Conservation (phyloP, 2,113 vertebrate species). For the Enhydra lutris region DNA sequence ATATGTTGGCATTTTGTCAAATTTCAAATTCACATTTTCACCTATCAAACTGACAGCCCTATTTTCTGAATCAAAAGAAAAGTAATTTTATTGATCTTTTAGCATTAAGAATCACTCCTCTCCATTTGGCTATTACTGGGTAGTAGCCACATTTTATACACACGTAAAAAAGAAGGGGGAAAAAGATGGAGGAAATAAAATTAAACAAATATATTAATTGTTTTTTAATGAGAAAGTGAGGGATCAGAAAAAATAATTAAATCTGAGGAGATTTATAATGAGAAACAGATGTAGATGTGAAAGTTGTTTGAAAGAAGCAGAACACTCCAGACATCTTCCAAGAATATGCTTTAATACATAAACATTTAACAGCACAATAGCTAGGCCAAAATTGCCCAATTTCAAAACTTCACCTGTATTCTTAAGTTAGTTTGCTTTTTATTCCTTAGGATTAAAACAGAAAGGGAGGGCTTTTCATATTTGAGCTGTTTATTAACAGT, state of each 20-base stretch:
- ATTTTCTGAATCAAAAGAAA: constrained; percentile 66
- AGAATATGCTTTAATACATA: constrained; percentile 44
- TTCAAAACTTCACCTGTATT: constrained; percentile 40
- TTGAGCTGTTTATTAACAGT: constrained; percentile 23
- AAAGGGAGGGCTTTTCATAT: not conserved
- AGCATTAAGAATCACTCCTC: constrained; percentile 19
- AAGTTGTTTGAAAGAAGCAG: constrained; percentile 45
- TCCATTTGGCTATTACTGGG: not conserved
- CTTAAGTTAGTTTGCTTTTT: constrained; percentile 10
- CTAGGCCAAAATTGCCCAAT: not conserved
- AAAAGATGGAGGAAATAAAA: not conserved
- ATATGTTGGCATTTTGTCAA: constrained; percentile 60
- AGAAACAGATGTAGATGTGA: constrained; percentile 59
- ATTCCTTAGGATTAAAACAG: constrained; percentile 7
- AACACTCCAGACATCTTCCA: constrained; percentile 38
- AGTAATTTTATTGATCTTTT: constrained; percentile 27
- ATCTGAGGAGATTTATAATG: constrained; percentile 57
- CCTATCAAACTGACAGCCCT: constrained; percentile 41
- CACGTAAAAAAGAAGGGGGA: not conserved
- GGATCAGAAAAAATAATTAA: constrained; percentile 35
- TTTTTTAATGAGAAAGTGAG: constrained; percentile 57
- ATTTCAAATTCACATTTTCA: constrained; percentile 48
- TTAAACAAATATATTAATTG: constrained; percentile 55
- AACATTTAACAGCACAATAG: constrained; percentile 39
- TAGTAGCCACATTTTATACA: constrained; percentile 6